phyloP scores from a whole-genome alignment of 2,888 invertebrate genomes.

The Entomobrya multifasciata region DNA sequence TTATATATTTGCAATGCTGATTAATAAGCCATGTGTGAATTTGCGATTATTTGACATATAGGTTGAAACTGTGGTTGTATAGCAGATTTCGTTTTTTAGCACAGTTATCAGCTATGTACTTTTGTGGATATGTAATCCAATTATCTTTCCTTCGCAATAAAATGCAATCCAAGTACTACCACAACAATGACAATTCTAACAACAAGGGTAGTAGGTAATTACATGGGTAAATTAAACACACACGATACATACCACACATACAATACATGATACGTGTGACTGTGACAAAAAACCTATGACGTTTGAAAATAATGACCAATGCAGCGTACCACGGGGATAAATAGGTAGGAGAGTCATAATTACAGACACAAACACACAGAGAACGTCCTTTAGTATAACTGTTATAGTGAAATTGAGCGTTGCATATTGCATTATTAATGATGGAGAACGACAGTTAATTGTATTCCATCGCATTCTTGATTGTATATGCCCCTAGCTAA shows the following conservation, averaged over 20 bases:
- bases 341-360: conserved; percentile 6
- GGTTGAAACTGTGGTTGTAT: too few species aligned
- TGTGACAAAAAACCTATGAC: conserved; percentile 6
- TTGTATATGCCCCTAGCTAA: not conserved
- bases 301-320: not conserved
- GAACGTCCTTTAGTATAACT: not conserved
- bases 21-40: not conserved
- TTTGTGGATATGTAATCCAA: not conserved
- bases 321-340: too few species aligned
- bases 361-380: too few species aligned
- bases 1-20: not conserved
- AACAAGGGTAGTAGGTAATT: not conserved
- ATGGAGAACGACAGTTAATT: not conserved
- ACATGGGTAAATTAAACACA: conserved; percentile 2
- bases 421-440: not conserved
- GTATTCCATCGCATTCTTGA: not conserved
- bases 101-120: not conserved
- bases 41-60: too few species aligned
- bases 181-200: not conserved
- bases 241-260: not conserved
- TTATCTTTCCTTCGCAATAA: not conserved
- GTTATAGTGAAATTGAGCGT: not conserved
- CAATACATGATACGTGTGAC: not conserved
- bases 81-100: not conserved
- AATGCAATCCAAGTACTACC: too few species aligned